phyloP scores from a whole-genome alignment of 2,797 vertebrate species.

The Eutrigla gurnardus region DNA sequence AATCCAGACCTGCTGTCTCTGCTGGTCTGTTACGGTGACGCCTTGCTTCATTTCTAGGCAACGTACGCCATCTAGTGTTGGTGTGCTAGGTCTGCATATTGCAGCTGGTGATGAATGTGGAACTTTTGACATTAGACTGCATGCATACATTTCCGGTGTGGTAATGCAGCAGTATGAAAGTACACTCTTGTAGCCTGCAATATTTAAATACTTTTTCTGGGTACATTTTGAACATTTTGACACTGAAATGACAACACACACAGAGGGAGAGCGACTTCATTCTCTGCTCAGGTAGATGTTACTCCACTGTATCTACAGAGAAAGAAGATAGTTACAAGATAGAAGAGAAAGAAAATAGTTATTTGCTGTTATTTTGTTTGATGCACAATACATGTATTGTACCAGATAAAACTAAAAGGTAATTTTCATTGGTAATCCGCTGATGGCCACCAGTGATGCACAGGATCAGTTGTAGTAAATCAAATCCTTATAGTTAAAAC shows the following conservation, averaged over 20 bases:
- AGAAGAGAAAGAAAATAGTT: too few relatives aligned
- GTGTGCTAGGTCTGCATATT: background rate
- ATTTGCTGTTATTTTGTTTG: background rate
- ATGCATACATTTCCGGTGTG: background rate
- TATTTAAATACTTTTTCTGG: background rate
- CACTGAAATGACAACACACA: too few relatives aligned
- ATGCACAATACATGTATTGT: background rate
- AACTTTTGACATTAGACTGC: background rate
- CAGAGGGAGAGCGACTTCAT: too few relatives aligned
- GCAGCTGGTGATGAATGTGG: background rate
- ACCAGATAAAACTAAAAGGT: background rate
- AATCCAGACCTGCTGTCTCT: background rate
- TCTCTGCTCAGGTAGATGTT: too few relatives aligned
- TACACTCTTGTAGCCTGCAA: background rate
- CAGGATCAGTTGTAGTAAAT: background rate
- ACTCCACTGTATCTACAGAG: too few relatives aligned
- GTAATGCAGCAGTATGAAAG: background rate
- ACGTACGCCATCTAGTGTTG: slow-evolving; percentile 61
- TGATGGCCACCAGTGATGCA: background rate
- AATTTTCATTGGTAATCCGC: too few relatives aligned
- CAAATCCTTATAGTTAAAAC: background rate
- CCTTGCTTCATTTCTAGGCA: slow-evolving; percentile 23
- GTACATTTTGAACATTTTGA: background rate
- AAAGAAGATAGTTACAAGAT: too few relatives aligned
- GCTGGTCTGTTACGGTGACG: background rate